These are phyloP conservation scores for Sturnus vulgaris DNA, from an alignment of 2,113 vertebrate species.

Conservation along the genomic window DNA sequence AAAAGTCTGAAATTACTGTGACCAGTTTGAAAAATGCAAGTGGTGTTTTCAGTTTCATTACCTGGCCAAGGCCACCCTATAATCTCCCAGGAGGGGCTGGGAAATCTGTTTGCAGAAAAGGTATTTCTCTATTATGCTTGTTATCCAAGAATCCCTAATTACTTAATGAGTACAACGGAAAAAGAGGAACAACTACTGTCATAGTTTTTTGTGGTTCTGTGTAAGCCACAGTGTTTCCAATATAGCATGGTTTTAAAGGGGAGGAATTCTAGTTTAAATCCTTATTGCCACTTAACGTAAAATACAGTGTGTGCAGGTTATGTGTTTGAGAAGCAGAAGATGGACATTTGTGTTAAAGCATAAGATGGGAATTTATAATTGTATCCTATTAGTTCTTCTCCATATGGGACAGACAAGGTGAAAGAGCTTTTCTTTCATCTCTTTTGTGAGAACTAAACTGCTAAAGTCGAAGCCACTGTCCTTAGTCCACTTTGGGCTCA, in stretches of 20 bases:
- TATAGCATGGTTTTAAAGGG: not conserved
- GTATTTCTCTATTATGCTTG: not conserved
- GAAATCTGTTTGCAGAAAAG: not conserved
- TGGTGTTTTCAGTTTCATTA: not conserved
- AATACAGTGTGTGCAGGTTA: not conserved
- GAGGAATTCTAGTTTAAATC: not conserved
- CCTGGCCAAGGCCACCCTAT: not conserved
- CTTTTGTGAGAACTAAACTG: not conserved
- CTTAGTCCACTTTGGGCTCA: not conserved
- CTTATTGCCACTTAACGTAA: not conserved
- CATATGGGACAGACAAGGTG: not conserved
- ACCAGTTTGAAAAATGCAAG: not conserved
- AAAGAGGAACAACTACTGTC: not conserved
- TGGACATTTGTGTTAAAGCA: not conserved
- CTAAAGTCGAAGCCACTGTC: not conserved
- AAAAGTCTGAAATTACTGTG: not conserved
- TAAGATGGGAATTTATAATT: not conserved
- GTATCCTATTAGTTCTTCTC: not conserved
- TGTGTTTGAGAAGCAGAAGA: not conserved
- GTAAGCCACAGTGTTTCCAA: not conserved
- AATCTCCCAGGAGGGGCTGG: not conserved
- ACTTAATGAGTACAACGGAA: not conserved
- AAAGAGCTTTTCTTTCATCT: not conserved
- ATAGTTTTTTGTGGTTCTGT: not conserved
- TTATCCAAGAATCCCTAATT: not conserved